These are phyloP conservation scores for Chymomyza procnemis DNA, from an alignment of 2,888 invertebrate genomes.

Conservation along the genomic window DNA sequence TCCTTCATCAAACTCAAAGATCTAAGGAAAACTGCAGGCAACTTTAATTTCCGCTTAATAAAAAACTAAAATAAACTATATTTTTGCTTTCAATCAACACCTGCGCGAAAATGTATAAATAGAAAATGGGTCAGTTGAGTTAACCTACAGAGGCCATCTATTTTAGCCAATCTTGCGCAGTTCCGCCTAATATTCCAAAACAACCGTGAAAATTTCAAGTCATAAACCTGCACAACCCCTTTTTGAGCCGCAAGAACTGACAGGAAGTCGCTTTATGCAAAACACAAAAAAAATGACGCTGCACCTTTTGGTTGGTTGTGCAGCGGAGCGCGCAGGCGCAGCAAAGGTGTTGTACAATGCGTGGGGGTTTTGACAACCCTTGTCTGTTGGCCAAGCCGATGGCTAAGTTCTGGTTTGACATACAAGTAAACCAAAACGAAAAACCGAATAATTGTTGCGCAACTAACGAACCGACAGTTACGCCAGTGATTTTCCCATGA, in stretches of 20 bases:
- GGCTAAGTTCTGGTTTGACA: background rate
- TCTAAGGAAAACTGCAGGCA: constrained; percentile 10
- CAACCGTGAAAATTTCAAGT: constrained; percentile 38
- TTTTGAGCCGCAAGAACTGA: background rate
- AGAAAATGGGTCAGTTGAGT: constrained; percentile 39
- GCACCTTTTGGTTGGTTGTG: constrained; percentile 21
- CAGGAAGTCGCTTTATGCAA: background rate
- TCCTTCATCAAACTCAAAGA: too few relatives aligned
- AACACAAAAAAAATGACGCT: background rate
- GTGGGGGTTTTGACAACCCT: constrained; percentile 43
- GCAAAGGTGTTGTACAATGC: constrained; percentile 29
- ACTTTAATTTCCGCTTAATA: constrained; percentile 43
- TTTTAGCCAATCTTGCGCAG: constrained; percentile 61
- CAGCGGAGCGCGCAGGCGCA: constrained; percentile 46
- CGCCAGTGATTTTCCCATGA: constrained; percentile 66
- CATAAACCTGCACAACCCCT: constrained; percentile 1
- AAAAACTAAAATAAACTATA: constrained; percentile 45
- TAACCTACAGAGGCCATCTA: constrained; percentile 19
- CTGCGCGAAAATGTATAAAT: constrained; percentile 61
- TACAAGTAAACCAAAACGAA: constrained; percentile 23
- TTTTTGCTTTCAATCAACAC: constrained; percentile 40
- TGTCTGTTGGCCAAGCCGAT: constrained; percentile 17
- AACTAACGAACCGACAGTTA: constrained; percentile 41
- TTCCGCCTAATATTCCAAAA: constrained; percentile 49
- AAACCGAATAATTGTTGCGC: constrained; percentile 39